phyloP scores from a whole-genome alignment of 2,113 vertebrate genomes.

The Globicephala melas region DNA sequence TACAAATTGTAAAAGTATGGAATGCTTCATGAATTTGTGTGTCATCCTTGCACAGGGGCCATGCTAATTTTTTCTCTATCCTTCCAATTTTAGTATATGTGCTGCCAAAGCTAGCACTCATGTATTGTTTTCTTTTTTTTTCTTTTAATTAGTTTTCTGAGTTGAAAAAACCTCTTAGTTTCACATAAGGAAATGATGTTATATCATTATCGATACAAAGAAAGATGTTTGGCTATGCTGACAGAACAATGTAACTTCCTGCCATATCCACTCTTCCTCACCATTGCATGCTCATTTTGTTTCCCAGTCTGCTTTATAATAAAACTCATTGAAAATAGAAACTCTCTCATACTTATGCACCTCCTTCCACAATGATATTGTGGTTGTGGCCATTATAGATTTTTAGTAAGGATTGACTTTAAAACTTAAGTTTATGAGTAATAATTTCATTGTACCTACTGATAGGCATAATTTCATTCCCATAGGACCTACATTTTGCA shows the following conservation, averaged over 20 bases:
- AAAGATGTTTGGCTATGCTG: slow-evolving; percentile 2
- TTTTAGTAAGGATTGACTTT: slow-evolving; percentile 20
- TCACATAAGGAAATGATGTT: not conserved
- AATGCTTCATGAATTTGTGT: no score
- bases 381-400: not conserved
- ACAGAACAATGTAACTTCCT: not conserved
- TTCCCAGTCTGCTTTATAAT: slow-evolving; percentile 11
- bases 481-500: not conserved
- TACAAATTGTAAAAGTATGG: no score
- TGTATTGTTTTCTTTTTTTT: not conserved
- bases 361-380: not conserved
- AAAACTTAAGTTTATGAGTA: slow-evolving; percentile 22
- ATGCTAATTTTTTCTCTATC: no score
- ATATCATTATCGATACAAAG: not conserved
- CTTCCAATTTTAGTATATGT: no score
- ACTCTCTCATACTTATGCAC: not conserved
- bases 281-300: slow-evolving; percentile 26
- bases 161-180: not conserved
- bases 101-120: no score
- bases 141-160: not conserved
- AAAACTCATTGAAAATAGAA: slow-evolving; percentile 25
- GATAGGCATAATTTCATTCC: not conserved
- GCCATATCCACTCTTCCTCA: not conserved
- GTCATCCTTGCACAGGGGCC: no score
- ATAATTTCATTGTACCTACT: not conserved